Evolutionary conservation across 2,888 invertebrate genomes (phyloP), one percentile per base, ranked within the genome.

Genomic region (Abrostola tripartita): DNA sequence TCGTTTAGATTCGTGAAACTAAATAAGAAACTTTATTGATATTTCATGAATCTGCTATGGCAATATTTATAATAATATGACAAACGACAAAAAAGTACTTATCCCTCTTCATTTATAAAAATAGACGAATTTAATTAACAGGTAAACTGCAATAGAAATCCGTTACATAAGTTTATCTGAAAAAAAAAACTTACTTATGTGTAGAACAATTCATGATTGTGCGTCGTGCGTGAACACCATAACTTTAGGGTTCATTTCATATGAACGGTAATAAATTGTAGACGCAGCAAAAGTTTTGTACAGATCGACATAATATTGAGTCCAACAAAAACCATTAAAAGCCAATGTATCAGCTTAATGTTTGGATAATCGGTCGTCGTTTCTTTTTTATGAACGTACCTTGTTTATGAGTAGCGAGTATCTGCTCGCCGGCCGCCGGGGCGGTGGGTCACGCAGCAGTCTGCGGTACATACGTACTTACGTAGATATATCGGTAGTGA

Each of bases 401-500:
- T 35, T 57, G 50, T 38, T 65, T 36, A 42, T 51, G 59, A 61
- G 51, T 57, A 53, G 38, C 14, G 65, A 59, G 59, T 71, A 74
- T 58, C 61, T 40, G 54, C 53, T 74, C 49, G 53, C n/a, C 61
- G 49, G 50, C 51, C 66, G 71, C 40, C 12, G 54, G 73, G 66
- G 57, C 73, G 56, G 70, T 73, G 61, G 74, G 67, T 73, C 73
- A 36, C 74, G 57, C 58, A 57, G 53, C 44, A 57, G 73, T 52
- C 59, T 14, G 41, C n/a, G 40, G 50, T 58, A 24, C 49, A 56
- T 66, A 53, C 54, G 80, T 82, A 84, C 52, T 81, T 79, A 74
- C 63, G 42, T 85, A 79, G 72, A 72, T 76, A 74, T 84, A 81
- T 84, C 83, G 84, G 77, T 82, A 82, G 82, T 82, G 83, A 88